Percentiles rank a stretch among this genome's conserved stretches.
phyloP scores from a whole-genome alignment of 1,140 invertebrate genomes.

The Dreissena rostriformis region DNA sequence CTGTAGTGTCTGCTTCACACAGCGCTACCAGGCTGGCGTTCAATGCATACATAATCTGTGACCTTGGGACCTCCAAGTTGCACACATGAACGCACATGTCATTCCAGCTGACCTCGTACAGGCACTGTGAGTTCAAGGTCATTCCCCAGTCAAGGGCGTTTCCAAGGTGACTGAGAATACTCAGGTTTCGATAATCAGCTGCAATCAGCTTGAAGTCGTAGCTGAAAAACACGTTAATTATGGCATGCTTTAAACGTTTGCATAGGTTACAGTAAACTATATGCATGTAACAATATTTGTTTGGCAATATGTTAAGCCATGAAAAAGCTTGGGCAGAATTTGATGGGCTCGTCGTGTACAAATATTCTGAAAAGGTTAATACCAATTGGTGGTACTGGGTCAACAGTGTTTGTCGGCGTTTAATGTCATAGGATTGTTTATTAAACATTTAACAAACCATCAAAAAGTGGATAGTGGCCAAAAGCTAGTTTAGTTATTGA shows the following conservation, averaged over 20 bases:
- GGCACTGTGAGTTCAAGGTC: slow-evolving; percentile 58
- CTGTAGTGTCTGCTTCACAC: slow-evolving; percentile 69
- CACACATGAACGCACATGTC: slow-evolving; percentile 73
- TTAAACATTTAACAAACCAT: too few relatives aligned
- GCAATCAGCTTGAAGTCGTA: slow-evolving; percentile 57
- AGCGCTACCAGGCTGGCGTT: slow-evolving; percentile 79
- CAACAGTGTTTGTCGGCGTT: too few relatives aligned
- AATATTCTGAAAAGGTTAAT: too few relatives aligned
- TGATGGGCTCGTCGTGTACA: too few relatives aligned
- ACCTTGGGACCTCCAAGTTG: slow-evolving; percentile 60
- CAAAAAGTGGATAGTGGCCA: too few relatives aligned
- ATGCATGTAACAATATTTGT: too few relatives aligned
- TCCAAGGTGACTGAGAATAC: slow-evolving; percentile 68
- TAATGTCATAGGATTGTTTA: too few relatives aligned
- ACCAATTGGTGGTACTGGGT: too few relatives aligned
- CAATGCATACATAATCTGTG: slow-evolving; percentile 73
- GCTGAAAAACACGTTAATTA: slow-evolving; percentile 4
- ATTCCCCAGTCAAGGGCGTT: slow-evolving; percentile 56
- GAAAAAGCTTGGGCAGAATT: too few relatives aligned
- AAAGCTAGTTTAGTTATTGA: too few relatives aligned
- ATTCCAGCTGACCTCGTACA: slow-evolving; percentile 71
- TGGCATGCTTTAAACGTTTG: neutral
- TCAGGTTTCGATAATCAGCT: slow-evolving; percentile 69
- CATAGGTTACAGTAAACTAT: too few relatives aligned
- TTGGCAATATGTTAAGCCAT: too few relatives aligned